These are phyloP conservation scores for Lamellibrachia satsuma DNA, from an alignment of 2,888 invertebrate genomes.

Conservation along the genomic window DNA sequence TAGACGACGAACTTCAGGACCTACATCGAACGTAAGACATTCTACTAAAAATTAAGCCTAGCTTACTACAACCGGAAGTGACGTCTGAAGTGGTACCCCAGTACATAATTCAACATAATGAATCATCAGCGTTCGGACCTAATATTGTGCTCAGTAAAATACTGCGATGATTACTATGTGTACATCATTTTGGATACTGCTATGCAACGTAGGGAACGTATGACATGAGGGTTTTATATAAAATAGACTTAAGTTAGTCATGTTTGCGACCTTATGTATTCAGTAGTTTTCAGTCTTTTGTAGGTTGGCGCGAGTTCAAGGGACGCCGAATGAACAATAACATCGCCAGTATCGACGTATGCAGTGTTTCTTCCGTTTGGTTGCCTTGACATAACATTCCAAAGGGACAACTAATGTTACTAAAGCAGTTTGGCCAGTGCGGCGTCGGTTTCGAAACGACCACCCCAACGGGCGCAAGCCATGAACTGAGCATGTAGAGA, in stretches of 20 bases:
- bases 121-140: no score
- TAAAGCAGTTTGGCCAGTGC: neutral
- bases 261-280: neutral
- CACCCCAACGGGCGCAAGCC: neutral
- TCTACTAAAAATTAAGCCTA: neutral
- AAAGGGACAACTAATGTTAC: neutral
- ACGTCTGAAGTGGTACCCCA: no score
- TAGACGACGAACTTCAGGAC: neutral
- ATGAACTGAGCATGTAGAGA: neutral
- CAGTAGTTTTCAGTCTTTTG: neutral
- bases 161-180: no score
- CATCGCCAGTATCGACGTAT: neutral
- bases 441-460: neutral
- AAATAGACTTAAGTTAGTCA: no score
- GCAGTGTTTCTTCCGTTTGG: neutral
- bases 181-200: no score
- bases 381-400: neutral
- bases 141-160: no score
- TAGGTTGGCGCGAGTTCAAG: neutral
- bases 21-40: neutral
- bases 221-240: no score
- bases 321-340: neutral
- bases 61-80: no score
- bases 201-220: no score
- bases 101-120: no score